Evolutionary conservation across 2,888 invertebrate genomes (phyloP).

Genomic region (Lepeophtheirus nordmannii): DNA sequence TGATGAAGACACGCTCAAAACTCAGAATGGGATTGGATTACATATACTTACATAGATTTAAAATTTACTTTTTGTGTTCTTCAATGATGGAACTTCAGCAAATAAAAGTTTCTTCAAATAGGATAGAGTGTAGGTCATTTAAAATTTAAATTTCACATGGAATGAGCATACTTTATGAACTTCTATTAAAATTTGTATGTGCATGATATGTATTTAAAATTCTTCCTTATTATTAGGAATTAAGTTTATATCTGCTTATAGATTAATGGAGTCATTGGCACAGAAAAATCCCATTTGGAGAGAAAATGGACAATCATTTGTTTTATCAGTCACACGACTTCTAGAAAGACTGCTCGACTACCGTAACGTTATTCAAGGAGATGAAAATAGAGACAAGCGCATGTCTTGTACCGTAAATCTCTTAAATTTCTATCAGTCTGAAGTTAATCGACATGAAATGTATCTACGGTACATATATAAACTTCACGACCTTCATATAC

Average conservation of each 20-base stretch:
- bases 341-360: slow-evolving; percentile 80
- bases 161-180: too few species aligned
- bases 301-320: slow-evolving; percentile 78
- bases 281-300: slow-evolving; percentile 72
- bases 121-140: too few species aligned
- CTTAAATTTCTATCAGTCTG: slow-evolving; percentile 86
- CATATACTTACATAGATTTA: too few species aligned
- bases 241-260: slow-evolving; percentile 33
- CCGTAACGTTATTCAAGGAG: slow-evolving; percentile 74
- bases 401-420: slow-evolving; percentile 94
- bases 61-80: too few species aligned
- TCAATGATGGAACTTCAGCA: too few species aligned
- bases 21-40: too few species aligned
- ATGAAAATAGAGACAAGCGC: slow-evolving; percentile 81
- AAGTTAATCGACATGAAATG: slow-evolving; percentile 87
- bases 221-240: slow-evolving; percentile 14
- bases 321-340: slow-evolving; percentile 73
- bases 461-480: slow-evolving; percentile 89
- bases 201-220: too few species aligned
- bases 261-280: slow-evolving; percentile 67
- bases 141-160: too few species aligned
- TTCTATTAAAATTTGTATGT: too few species aligned
- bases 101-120: too few species aligned
- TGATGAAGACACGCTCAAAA: too few species aligned
- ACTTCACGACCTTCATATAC: slow-evolving; percentile 73